Conservation (phyloP, 2,888 invertebrate genomes). For the Cactoblastis cactorum region DNA sequence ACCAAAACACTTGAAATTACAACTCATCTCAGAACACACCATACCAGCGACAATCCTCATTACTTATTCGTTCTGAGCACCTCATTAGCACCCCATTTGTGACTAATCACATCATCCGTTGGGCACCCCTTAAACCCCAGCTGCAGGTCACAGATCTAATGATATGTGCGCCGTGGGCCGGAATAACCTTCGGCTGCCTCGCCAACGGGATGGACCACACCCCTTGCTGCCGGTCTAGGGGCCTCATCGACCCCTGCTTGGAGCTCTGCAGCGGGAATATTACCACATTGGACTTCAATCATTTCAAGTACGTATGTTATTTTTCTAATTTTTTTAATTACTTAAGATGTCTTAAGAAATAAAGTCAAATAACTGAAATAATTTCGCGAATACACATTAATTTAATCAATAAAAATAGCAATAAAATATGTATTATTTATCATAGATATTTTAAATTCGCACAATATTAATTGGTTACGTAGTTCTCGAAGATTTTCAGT, state of each 20-base stretch:
- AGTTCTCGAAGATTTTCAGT: no score
- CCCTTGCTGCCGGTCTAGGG: slow-evolving; percentile 87
- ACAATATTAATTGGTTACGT: no score
- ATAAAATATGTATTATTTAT: no score
- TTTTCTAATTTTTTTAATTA: no score
- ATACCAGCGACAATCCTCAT: background rate
- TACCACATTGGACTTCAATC: slow-evolving; percentile 87
- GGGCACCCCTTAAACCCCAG: slow-evolving; percentile 54
- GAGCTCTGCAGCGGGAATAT: slow-evolving; percentile 89
- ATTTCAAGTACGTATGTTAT: slow-evolving; percentile 86
- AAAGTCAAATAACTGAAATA: no score
- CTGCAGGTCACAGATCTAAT: slow-evolving; percentile 89
- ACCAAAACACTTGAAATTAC: background rate
- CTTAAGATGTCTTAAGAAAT: background rate
- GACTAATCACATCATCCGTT: slow-evolving; percentile 64
- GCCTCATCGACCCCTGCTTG: slow-evolving; percentile 86
- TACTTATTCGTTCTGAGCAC: background rate
- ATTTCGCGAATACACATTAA: no score
- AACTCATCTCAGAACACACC: background rate
- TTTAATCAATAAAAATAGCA: no score
- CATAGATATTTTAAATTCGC: no score
- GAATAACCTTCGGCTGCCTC: slow-evolving; percentile 88
- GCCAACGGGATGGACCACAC: slow-evolving; percentile 90
- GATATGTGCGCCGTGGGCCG: slow-evolving; percentile 94
- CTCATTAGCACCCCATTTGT: slow-evolving; percentile 42